Conservation (phyloP, 2,888 invertebrate species). For the Caenorhabditis sp. region DNA sequence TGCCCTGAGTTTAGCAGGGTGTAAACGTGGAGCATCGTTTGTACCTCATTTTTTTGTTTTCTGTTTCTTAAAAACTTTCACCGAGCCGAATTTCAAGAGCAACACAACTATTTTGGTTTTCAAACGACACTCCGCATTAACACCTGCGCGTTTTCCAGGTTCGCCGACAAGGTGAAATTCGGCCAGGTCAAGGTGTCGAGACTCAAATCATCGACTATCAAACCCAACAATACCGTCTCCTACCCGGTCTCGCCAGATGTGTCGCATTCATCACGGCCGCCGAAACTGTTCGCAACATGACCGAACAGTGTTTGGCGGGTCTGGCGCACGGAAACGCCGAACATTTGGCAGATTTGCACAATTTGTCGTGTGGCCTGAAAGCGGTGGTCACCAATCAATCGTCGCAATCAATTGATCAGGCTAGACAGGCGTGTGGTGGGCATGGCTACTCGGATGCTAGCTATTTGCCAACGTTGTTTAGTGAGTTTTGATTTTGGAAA, state of each 20-base stretch:
- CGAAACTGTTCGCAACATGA: constrained; percentile 39
- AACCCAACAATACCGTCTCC: constrained; percentile 90
- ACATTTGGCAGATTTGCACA: constrained; percentile 80
- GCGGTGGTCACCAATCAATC: constrained; percentile 75
- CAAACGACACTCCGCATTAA: no score
- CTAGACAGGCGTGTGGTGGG: constrained; percentile 84
- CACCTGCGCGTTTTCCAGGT: no score
- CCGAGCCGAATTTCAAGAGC: no score
- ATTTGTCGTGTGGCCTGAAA: constrained; percentile 89
- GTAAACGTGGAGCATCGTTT: no score
- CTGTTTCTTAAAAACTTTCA: no score
- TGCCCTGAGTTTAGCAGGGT: no score
- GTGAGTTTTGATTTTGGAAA: no score
- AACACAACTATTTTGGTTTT: no score
- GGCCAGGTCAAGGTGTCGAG: constrained; percentile 82
- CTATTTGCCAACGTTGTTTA: constrained; percentile 42
- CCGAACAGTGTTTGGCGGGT: constrained; percentile 28
- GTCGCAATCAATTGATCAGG: constrained; percentile 79
- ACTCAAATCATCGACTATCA: constrained; percentile 90
- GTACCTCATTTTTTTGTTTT: no score
- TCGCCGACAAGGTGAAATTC: constrained; percentile 86
- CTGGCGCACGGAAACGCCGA: constrained; percentile 40
- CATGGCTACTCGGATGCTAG: constrained; percentile 82
- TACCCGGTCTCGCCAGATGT: constrained; percentile 81
- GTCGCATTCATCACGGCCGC: constrained; percentile 78